Percentiles rank a stretch among this genome's conserved stretches.
Conservation (phyloP, 2,888 invertebrate species). For the Salticus scenicus region DNA sequence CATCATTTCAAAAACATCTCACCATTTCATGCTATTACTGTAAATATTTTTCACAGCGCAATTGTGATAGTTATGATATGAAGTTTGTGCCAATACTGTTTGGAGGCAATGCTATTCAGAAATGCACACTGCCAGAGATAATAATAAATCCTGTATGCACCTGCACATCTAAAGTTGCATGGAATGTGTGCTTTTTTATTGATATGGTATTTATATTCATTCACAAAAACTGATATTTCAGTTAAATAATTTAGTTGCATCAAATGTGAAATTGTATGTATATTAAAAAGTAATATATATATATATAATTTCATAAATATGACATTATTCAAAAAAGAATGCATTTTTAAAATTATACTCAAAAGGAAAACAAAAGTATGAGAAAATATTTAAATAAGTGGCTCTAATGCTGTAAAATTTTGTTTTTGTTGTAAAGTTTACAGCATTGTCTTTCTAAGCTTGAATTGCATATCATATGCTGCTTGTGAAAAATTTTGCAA, state of each 20-base stretch:
- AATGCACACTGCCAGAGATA: slow-evolving; percentile 63
- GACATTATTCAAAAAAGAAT: no score
- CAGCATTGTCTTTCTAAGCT: no score
- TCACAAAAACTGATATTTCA: background rate
- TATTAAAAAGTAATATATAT: no score
- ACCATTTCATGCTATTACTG: slow-evolving; percentile 44
- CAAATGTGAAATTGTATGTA: background rate
- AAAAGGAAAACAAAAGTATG: no score
- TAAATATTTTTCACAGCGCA: slow-evolving; percentile 60
- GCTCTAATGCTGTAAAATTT: no score
- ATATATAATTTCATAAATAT: no score
- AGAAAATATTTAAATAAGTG: no score
- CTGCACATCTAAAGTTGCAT: slow-evolving; percentile 45
- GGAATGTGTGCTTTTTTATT: slow-evolving; percentile 25
- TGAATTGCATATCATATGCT: no score
- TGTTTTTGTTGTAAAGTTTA: no score
- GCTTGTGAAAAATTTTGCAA: no score
- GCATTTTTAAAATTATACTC: no score
- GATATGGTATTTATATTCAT: background rate
- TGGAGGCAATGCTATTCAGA: slow-evolving; percentile 45
- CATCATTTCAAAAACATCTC: slow-evolving; percentile 28
- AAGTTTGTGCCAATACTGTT: slow-evolving; percentile 54
- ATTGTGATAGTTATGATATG: slow-evolving; percentile 66
- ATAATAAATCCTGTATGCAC: slow-evolving; percentile 45
- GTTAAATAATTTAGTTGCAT: background rate